Percentiles rank a stretch among this genome's conserved stretches.
phyloP scores from a whole-genome alignment of 2,888 invertebrate species.

The Habroteleia sp. region DNA sequence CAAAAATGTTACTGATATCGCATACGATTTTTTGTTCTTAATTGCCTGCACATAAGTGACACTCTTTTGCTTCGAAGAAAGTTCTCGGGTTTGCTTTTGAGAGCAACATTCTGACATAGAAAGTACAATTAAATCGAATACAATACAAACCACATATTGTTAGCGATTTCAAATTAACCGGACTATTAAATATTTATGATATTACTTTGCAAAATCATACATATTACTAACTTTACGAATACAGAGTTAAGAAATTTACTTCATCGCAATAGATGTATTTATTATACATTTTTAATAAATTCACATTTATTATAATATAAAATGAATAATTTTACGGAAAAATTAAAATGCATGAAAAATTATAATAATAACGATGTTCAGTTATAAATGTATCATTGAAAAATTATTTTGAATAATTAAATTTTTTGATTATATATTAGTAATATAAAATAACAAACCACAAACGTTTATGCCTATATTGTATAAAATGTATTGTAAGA shows the following conservation, averaged over 20 bases:
- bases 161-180: slow-evolving; percentile 45
- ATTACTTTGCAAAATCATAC: slow-evolving; percentile 25
- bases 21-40: slow-evolving; percentile 36
- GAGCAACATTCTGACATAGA: slow-evolving; percentile 57
- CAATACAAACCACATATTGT: slow-evolving; percentile 40
- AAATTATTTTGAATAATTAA: too few species aligned
- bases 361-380: too few species aligned
- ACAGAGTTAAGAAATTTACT: too few species aligned
- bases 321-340: too few species aligned
- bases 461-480: too few species aligned
- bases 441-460: too few species aligned
- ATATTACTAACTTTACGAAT: not conserved
- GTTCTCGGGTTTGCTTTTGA: slow-evolving; percentile 57
- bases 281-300: not conserved
- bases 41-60: slow-evolving; percentile 48
- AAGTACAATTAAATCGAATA: slow-evolving; percentile 56
- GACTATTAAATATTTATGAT: slow-evolving; percentile 45
- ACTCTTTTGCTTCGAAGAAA: slow-evolving; percentile 56
- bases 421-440: too few species aligned
- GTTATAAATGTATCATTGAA: too few species aligned
- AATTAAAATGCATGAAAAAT: too few species aligned
- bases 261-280: not conserved
- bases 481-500: slow-evolving; percentile 8
- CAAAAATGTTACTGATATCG: too few species aligned
- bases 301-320: too few species aligned